Evolutionary conservation across 1,140 invertebrate genomes (phyloP).

Genomic region (Ephestia elutella): DNA sequence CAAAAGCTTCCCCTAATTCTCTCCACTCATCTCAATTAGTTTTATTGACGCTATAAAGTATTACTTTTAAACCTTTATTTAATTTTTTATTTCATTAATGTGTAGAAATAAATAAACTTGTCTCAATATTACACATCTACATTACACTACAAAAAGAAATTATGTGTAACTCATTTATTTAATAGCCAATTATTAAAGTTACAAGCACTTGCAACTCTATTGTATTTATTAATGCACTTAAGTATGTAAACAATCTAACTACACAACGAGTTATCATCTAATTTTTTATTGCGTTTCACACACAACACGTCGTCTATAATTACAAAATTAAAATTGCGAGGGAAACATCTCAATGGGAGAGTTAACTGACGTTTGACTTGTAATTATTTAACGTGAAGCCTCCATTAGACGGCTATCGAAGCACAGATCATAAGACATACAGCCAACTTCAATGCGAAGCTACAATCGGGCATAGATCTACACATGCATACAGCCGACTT

Average conservation of each 20-base stretch:
- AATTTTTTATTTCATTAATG: neutral
- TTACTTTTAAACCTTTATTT: too few species aligned
- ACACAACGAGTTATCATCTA: neutral
- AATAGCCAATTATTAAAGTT: too few species aligned
- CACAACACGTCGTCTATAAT: neutral
- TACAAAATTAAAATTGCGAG: neutral
- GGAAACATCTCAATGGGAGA: neutral
- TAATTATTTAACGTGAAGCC: neutral
- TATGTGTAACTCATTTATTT: too few species aligned
- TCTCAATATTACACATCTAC: neutral
- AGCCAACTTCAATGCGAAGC: too few species aligned
- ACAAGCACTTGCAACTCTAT: too few species aligned
- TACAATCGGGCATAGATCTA: neutral
- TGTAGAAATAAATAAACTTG: neutral
- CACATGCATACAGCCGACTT: neutral
- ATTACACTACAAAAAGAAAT: too few species aligned
- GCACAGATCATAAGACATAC: neutral
- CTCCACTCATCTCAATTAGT: too few species aligned
- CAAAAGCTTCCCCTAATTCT: too few species aligned
- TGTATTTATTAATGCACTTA: neutral
- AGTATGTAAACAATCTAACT: too few species aligned
- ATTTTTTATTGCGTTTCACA: neutral
- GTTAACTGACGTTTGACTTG: neutral
- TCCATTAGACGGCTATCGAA: neutral
- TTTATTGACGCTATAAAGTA: too few species aligned